Percentiles rank a stretch among this genome's conserved stretches.
Conservation (phyloP, 2,797 vertebrate genomes). For the Gouania willdenowi region DNA sequence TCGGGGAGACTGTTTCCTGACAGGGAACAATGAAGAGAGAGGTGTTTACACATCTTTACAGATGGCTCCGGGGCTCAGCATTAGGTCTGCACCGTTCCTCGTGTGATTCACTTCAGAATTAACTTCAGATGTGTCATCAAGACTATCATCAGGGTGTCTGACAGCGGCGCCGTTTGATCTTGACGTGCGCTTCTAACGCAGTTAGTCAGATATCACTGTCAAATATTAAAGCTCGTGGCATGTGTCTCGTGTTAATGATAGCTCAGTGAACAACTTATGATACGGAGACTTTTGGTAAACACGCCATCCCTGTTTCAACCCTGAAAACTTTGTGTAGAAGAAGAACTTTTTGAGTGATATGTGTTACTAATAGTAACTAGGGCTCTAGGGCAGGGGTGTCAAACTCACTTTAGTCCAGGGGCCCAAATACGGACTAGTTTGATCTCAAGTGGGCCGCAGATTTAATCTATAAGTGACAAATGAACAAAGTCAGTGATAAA, state of each 20-base stretch:
- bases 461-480: too few relatives aligned
- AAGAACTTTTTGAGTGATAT: conserved; percentile 55
- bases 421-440: too few relatives aligned
- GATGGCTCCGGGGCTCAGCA: conserved; percentile 60
- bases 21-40: conserved; percentile 65
- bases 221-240: conserved; percentile 59
- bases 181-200: conserved; percentile 45
- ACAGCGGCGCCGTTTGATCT: conserved; percentile 57
- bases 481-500: too few relatives aligned
- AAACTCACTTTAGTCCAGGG: too few relatives aligned
- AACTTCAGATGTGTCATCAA: conserved; percentile 65
- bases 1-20: conserved; percentile 64
- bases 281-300: conserved; percentile 32
- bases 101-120: conserved; percentile 69
- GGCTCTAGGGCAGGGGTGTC: too few relatives aligned
- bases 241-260: conserved; percentile 61
- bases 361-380: too few relatives aligned
- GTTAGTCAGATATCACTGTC: conserved; percentile 64
- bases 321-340: conserved; percentile 43
- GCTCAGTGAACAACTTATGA: conserved; percentile 43
- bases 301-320: conserved; percentile 15
- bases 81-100: conserved; percentile 63
- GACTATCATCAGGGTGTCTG: conserved; percentile 57
- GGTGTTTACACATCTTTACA: conserved; percentile 75
- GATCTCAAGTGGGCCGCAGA: too few relatives aligned